Percentiles rank a stretch among this genome's conserved stretches.
Conservation (phyloP, 2,888 invertebrate genomes). For the Stegophylla sp. region DNA sequence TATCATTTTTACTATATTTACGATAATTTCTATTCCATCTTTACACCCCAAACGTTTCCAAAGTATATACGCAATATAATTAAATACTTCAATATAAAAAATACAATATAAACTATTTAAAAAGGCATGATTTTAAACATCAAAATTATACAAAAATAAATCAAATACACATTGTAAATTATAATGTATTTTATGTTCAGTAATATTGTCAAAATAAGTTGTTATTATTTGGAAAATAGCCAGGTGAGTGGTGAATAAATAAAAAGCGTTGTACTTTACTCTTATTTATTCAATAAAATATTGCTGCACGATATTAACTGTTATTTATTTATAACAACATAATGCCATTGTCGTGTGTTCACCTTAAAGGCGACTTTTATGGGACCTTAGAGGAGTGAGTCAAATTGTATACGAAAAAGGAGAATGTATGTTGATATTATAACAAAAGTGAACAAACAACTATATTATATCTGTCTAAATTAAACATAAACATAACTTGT, state of each 20-base stretch:
- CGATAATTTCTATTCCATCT: too few species aligned
- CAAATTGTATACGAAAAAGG: not conserved
- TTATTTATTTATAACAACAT: not conserved
- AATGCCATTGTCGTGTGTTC: not conserved
- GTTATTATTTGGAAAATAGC: not conserved
- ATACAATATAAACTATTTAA: too few species aligned
- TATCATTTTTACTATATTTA: too few species aligned
- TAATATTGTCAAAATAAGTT: not conserved
- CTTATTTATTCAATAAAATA: not conserved
- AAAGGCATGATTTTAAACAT: too few species aligned
- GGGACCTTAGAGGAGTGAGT: not conserved
- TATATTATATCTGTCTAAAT: not conserved
- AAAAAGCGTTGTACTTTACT: not conserved
- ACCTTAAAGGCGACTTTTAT: not conserved
- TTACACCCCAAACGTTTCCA: too few species aligned
- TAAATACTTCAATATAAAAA: too few species aligned
- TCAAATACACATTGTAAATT: too few species aligned
- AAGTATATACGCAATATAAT: too few species aligned
- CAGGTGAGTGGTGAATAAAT: not conserved
- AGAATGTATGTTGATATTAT: not conserved
- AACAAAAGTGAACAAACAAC: not conserved
- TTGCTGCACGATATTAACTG: not conserved
- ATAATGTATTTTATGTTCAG: too few species aligned
- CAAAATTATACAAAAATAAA: too few species aligned
- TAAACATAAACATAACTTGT: not conserved